These are phyloP conservation scores for Vanessa cardui DNA, from an alignment of 2,888 invertebrate species.

Conservation along the genomic window DNA sequence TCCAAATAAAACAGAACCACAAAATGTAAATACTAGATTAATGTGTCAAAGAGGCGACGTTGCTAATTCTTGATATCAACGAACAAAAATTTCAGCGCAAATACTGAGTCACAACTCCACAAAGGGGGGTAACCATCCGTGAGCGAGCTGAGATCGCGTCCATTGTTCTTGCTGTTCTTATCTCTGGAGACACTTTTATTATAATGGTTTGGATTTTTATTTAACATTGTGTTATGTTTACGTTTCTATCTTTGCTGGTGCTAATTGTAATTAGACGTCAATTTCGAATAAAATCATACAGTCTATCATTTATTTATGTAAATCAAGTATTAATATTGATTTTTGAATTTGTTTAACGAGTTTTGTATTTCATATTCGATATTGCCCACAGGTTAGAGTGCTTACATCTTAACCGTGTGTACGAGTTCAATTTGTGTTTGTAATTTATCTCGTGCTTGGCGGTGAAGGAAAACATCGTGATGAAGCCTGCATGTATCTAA, in stretches of 20 bases:
- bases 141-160: slow-evolving; percentile 23
- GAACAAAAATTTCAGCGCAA: slow-evolving; percentile 30
- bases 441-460: too few relatives aligned
- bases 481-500: too few relatives aligned
- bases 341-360: too few relatives aligned
- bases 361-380: too few relatives aligned
- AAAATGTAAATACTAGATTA: slow-evolving; percentile 27
- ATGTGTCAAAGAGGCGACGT: slow-evolving; percentile 29
- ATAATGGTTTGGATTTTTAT: slow-evolving; percentile 17
- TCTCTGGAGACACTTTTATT: slow-evolving; percentile 20
- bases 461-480: too few relatives aligned
- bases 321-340: too few relatives aligned
- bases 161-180: slow-evolving; percentile 25
- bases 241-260: background rate
- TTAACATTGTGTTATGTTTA: slow-evolving; percentile 6
- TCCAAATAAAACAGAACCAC: slow-evolving; percentile 5
- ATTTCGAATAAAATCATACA: background rate
- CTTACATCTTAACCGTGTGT: too few relatives aligned
- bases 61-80: slow-evolving; percentile 31
- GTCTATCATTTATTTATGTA: too few relatives aligned
- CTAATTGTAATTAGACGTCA: background rate
- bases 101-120: slow-evolving; percentile 10
- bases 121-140: slow-evolving; percentile 22
- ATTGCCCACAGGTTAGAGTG: too few relatives aligned
- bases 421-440: too few relatives aligned